Base-by-base conservation (phyloP, 2,888 invertebrate species). In the Seira musarum region DNA sequence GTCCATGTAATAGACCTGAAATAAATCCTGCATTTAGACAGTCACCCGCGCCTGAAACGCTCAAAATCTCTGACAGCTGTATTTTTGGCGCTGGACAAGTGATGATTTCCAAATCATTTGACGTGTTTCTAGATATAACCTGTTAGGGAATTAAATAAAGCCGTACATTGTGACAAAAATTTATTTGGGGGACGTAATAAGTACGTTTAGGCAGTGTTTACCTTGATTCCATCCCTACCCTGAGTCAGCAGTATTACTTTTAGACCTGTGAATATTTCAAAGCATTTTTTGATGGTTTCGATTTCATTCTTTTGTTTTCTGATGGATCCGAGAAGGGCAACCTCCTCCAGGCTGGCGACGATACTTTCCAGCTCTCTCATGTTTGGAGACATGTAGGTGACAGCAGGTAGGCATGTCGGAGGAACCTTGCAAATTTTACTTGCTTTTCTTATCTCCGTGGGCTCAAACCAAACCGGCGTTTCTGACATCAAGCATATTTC, bases 401-500 rank as follows among this genome's bases (percentile, higher is more conserved):
- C 87, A 0, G 68, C 64, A 17, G 68, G 13, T 17, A 82, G 82
- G 53, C 88, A 89, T 90, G 90, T 64, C 89, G 87, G 13, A 88
- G 87, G 13, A 89, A 90, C 49, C 88, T 87, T 82, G 96, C 93
- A 24, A 94, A 93, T 89, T 94, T 95, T 0, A 89, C 71, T 88
- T 0, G 95, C 94, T 88, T 94, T 94, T 85, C 92, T 91, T 87
- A 93, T 90, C 87, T 97, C 97, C 0, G 97, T 96, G 0, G 97
- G 96, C 88, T 97, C 97, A 88, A 93, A 97, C 91, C 96, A 95
- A 6, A 96, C 96, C 88, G 96, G 94, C 87, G 93, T 92, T 49
- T 91, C 87, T 80, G 92, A 88, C 61, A 90, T 88, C 10, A 89
- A 87, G 63, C 95, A 94, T 17, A 94, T 87, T 77, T 91, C 88